Conservation (phyloP, 2,888 invertebrate genomes). For the Lasioglossum figueresi region DNA sequence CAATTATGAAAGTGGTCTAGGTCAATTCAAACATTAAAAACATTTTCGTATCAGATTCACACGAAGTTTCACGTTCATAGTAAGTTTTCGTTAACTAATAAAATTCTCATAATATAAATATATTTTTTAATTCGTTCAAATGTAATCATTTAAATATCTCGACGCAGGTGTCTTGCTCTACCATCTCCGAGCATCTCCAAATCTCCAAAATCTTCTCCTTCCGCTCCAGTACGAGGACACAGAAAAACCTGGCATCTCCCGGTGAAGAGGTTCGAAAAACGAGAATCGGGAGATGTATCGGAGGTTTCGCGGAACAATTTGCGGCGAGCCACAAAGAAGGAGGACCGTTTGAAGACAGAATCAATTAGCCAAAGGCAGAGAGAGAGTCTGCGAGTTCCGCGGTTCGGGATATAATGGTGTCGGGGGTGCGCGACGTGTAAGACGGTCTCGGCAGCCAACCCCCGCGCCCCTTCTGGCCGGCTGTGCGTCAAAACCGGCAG, state of each 20-base stretch:
- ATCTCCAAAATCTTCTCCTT: not conserved
- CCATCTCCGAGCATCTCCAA: not conserved
- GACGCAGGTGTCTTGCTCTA: not conserved
- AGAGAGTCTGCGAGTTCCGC: conserved; percentile 27
- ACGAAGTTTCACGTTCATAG: too few species aligned
- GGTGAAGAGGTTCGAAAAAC: not conserved
- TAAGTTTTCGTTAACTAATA: too few species aligned
- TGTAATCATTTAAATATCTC: too few species aligned
- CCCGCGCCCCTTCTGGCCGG: conserved; percentile 20
- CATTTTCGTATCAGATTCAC: too few species aligned
- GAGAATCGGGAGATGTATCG: not conserved
- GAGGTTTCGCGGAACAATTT: not conserved
- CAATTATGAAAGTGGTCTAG: too few species aligned
- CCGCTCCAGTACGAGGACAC: not conserved
- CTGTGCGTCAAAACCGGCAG: conserved; percentile 70
- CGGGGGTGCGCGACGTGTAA: conserved; percentile 30
- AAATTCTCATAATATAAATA: too few species aligned
- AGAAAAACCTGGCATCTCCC: not conserved
- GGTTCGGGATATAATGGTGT: conserved; percentile 56
- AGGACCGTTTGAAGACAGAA: conserved; percentile 17
- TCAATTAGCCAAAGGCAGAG: conserved; percentile 30
- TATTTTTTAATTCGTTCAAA: too few species aligned
- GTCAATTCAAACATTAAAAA: too few species aligned
- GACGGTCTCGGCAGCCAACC: conserved; percentile 26
- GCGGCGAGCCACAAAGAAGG: not conserved